phyloP scores from a whole-genome alignment of 2,888 invertebrate species.

The Boloria selene region DNA sequence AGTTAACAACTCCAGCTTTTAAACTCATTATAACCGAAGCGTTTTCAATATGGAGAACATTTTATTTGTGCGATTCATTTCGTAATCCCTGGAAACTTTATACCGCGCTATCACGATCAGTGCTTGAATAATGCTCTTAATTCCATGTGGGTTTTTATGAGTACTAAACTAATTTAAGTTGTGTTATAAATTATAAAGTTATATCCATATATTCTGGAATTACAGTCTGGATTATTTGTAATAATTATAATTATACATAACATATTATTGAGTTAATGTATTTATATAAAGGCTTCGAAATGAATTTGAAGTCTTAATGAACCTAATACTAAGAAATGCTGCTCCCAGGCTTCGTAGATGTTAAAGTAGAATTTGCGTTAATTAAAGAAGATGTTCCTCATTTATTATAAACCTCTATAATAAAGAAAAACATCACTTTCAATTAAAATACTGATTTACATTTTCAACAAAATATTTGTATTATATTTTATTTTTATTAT shows the following conservation, averaged over 20 bases:
- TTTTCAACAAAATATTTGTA: not conserved
- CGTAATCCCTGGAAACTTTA: constrained; percentile 17
- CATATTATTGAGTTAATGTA: no score
- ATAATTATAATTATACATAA: no score
- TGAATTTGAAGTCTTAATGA: no score
- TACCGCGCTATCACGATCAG: not conserved
- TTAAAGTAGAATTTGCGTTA: constrained; percentile 3
- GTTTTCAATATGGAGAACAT: constrained; percentile 47
- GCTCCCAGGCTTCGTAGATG: not conserved
- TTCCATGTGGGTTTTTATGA: no score
- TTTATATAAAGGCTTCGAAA: no score
- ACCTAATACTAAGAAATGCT: not conserved
- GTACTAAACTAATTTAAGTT: no score
- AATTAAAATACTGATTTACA: not conserved
- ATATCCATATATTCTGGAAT: no score
- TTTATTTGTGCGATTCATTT: constrained; percentile 35
- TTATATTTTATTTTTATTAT: not conserved
- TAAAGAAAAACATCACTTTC: not conserved
- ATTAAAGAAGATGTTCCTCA: constrained; percentile 17
- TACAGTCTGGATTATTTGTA: no score
- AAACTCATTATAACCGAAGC: constrained; percentile 43
- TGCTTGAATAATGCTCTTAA: constrained; percentile 13
- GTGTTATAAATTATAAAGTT: no score
- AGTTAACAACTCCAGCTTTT: constrained; percentile 44
- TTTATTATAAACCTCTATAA: constrained; percentile 10